These are phyloP conservation scores for Kryptolebias marmoratus DNA, from an alignment of 2,113 vertebrate genomes.

Conservation along the genomic window DNA sequence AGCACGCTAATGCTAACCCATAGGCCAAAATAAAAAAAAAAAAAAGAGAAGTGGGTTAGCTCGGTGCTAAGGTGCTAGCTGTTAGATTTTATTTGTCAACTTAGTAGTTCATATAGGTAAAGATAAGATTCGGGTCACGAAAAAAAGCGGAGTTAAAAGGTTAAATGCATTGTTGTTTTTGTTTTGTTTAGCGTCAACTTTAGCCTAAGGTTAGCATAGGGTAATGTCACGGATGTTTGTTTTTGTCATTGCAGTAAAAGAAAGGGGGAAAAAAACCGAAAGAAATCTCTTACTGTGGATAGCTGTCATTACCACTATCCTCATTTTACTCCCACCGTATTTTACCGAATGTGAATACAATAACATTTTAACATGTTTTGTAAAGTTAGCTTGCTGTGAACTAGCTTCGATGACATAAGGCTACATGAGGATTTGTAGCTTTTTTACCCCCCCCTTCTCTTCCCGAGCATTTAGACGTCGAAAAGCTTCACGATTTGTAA, in stretches of 20 bases:
- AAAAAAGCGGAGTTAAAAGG: neutral
- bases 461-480: neutral
- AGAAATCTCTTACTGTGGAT: neutral
- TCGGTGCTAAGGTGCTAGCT: neutral
- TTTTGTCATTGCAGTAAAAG: neutral
- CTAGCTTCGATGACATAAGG: neutral
- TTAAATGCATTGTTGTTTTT: neutral
- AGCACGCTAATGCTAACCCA: conserved; percentile 36
- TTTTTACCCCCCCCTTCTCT: neutral
- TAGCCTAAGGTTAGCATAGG: conserved; percentile 4
- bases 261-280: no score
- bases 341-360: neutral
- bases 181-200: neutral
- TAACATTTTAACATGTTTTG: neutral
- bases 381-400: conserved; percentile 10
- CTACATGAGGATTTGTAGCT: conserved; percentile 14
- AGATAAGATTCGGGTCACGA: neutral
- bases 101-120: neutral
- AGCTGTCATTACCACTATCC: neutral
- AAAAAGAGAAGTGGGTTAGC: conserved; percentile 13
- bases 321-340: neutral
- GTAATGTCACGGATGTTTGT: conserved; percentile 21
- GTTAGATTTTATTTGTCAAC: neutral
- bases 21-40: conserved; percentile 27
- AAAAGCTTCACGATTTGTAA: no score